Evolutionary conservation across 2,888 invertebrate species (phyloP).

Genomic region (Drosophila rubida): DNA sequence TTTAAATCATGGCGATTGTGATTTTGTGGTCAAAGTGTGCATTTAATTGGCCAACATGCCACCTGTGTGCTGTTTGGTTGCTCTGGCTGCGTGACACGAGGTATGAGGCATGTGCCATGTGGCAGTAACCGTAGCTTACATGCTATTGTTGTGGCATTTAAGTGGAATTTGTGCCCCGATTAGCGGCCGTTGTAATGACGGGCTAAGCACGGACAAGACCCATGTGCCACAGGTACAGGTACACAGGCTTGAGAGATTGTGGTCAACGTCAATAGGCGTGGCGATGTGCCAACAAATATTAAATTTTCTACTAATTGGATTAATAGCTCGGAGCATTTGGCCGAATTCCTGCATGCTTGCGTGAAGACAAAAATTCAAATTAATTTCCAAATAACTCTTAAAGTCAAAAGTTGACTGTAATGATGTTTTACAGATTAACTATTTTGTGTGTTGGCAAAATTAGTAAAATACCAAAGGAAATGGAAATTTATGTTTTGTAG

Average conservation of each 20-base stretch:
- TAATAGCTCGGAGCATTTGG: neutral
- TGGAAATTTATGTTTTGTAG: neutral
- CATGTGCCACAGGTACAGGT: conserved; percentile 45
- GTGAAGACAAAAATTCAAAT: neutral
- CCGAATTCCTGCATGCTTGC: neutral
- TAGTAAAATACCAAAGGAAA: neutral
- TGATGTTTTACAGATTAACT: neutral
- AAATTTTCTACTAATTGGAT: conserved; percentile 42
- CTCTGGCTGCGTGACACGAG: conserved; percentile 12
- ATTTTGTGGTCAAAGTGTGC: conserved; percentile 56
- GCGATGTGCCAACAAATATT: conserved; percentile 20
- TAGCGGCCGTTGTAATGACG: conserved; percentile 63
- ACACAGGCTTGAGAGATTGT: conserved; percentile 62
- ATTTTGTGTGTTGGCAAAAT: neutral
- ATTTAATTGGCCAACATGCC: conserved; percentile 47
- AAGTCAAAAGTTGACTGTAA: neutral
- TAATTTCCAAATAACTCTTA: neutral
- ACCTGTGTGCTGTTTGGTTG: conserved; percentile 17
- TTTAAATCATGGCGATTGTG: conserved; percentile 36
- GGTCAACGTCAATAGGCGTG: conserved; percentile 24
- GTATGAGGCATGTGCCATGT: conserved; percentile 14
- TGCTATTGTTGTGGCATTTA: conserved; percentile 58
- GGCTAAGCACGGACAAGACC: conserved; percentile 20
- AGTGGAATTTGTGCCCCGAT: conserved; percentile 69
- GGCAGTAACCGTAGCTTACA: conserved; percentile 42